Evolutionary conservation across 2,888 invertebrate species (phyloP).

Genomic region (Timema cristinae): DNA sequence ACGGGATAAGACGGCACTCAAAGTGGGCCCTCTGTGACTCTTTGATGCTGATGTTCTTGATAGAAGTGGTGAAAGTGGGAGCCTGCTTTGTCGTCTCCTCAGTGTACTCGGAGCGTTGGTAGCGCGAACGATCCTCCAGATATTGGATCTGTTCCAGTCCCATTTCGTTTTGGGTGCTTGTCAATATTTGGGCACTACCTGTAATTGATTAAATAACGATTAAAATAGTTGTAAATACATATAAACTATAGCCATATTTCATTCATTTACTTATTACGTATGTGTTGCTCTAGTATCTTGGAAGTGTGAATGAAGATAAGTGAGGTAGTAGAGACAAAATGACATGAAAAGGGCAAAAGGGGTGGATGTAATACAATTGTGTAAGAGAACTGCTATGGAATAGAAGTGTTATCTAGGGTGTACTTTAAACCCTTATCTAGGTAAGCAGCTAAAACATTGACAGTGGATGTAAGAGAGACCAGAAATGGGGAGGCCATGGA

Average conservation of each 20-base stretch:
- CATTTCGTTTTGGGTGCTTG: constrained; percentile 80
- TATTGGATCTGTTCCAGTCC: constrained; percentile 86
- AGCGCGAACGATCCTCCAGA: constrained; percentile 77
- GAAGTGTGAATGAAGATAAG: too few species aligned
- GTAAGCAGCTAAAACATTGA: too few species aligned
- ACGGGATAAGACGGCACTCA: constrained; percentile 89
- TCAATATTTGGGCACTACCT: constrained; percentile 69
- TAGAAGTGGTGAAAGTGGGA: constrained; percentile 87
- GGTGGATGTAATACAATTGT: too few species aligned
- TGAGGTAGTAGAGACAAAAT: too few species aligned
- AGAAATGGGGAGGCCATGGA: too few species aligned
- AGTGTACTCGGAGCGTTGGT: constrained; percentile 66
- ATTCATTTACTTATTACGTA: too few species aligned
- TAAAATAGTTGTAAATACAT: background rate
- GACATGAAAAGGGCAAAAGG: too few species aligned
- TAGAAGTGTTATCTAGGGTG: too few species aligned
- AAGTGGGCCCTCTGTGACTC: constrained; percentile 94
- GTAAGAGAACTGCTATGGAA: too few species aligned
- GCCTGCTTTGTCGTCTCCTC: constrained; percentile 87
- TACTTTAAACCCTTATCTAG: too few species aligned
- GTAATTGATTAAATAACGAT: background rate
- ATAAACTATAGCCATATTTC: background rate
- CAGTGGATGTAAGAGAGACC: too few species aligned
- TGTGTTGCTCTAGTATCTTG: too few species aligned
- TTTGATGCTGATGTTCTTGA: constrained; percentile 87